A percentile compares a stretch with the other conserved stretches of the same genome.
These are phyloP conservation scores for Xiphorhynchus elegans DNA, from an alignment of 2,113 vertebrate species.

Conservation along the genomic window DNA sequence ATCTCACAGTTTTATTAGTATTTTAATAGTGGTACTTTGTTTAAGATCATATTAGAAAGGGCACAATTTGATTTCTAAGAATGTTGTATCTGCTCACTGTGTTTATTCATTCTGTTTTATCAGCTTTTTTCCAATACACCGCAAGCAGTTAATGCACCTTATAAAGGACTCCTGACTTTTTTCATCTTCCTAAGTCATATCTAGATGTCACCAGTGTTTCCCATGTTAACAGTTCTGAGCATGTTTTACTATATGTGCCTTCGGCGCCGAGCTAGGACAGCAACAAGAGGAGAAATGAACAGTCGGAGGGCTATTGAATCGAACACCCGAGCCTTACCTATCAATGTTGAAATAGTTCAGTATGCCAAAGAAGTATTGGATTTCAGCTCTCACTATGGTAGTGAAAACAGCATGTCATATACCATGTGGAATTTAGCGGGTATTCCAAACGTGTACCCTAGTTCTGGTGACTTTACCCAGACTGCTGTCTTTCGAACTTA, in stretches of 20 bases:
- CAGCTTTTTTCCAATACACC: conserved; percentile 64
- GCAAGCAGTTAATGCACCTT: conserved; percentile 68
- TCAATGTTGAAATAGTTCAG: conserved; percentile 91
- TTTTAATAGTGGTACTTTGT: neutral
- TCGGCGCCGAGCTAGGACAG: conserved; percentile 95
- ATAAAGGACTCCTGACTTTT: conserved; percentile 68
- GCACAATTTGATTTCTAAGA: neutral
- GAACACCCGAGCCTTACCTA: conserved; percentile 85
- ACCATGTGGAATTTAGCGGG: conserved; percentile 99
- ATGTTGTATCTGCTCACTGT: neutral
- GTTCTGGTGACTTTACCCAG: conserved; percentile 97
- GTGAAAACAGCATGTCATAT: conserved; percentile 98
- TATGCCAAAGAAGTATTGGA: conserved; percentile 97
- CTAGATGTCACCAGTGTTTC: conserved; percentile 85
- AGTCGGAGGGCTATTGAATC: conserved; percentile 90
- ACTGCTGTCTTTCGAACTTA: conserved; percentile 96
- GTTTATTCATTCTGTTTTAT: conserved; percentile 67
- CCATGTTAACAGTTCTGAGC: conserved; percentile 97
- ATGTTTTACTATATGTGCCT: conserved; percentile 99
- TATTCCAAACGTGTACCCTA: conserved; percentile 94
- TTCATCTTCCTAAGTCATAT: conserved; percentile 48
- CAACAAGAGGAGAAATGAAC: conserved; percentile 90
- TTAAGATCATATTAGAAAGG: neutral
- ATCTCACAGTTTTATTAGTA: neutral
- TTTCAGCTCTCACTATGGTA: conserved; percentile 98